phyloP scores from a whole-genome alignment of 2,113 vertebrate genomes.

The Erpornis zantholeuca region DNA sequence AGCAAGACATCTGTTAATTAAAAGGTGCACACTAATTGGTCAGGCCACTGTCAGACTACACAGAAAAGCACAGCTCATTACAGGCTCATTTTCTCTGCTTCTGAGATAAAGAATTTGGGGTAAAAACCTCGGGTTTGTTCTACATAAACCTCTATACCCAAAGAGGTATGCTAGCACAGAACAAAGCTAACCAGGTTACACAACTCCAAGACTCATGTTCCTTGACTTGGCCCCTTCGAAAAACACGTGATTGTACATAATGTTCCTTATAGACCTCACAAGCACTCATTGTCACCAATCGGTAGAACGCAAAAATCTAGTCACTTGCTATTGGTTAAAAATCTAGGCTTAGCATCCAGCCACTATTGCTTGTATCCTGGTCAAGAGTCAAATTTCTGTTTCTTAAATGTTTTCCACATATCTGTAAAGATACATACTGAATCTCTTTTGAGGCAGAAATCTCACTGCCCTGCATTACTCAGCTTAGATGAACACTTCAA shows the following conservation, averaged over 20 bases:
- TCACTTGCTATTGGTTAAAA: not conserved
- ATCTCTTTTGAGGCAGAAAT: not conserved
- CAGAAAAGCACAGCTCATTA: not conserved
- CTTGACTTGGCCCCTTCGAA: not conserved
- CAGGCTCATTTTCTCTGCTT: not conserved
- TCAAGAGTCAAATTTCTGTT: not conserved
- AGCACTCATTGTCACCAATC: not conserved
- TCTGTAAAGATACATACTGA: not conserved
- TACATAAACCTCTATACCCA: not conserved
- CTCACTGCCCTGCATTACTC: not conserved
- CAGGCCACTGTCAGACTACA: not conserved
- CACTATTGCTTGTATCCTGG: too few species aligned
- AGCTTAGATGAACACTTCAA: not conserved
- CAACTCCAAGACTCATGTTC: not conserved
- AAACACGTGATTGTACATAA: fast-evolving
- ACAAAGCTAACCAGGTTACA: not conserved
- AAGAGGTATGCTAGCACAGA: not conserved
- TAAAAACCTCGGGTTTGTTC: not conserved
- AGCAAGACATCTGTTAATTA: not conserved
- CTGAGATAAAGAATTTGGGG: not conserved
- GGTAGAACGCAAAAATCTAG: not conserved
- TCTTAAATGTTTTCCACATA: not conserved
- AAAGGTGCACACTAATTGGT: not conserved
- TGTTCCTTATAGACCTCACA: not conserved
- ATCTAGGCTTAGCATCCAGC: not conserved